Conservation (phyloP, 2,797 vertebrate species). For the Sebastes matsubarae region DNA sequence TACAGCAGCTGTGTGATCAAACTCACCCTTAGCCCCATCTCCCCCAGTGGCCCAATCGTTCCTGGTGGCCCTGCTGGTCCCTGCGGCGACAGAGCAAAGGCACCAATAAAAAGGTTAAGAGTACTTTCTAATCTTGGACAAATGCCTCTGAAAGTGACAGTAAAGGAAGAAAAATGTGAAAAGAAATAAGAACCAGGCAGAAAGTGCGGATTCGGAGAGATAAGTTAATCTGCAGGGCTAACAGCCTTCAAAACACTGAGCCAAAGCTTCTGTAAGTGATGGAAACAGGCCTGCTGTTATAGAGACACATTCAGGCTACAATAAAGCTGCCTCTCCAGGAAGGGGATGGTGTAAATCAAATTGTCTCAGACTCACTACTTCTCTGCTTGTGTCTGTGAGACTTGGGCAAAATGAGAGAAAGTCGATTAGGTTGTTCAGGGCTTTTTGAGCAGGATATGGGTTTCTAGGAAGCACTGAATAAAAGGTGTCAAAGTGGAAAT, state of each 20-base stretch:
- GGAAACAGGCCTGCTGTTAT: slow-evolving; percentile 47
- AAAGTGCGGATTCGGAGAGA: slow-evolving; percentile 58
- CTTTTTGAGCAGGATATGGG: slow-evolving; percentile 34
- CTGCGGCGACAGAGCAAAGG: slow-evolving; percentile 70
- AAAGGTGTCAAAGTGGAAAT: slow-evolving; percentile 31
- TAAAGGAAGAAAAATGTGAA: slow-evolving; percentile 28
- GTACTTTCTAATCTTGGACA: slow-evolving; percentile 25
- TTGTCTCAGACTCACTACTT: slow-evolving; percentile 46
- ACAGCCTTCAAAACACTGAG: slow-evolving; percentile 43
- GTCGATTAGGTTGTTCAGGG: slow-evolving; percentile 49
- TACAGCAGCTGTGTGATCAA: slow-evolving; percentile 27
- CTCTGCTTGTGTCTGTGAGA: slow-evolving; percentile 45
- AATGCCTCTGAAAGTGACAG: slow-evolving; percentile 44
- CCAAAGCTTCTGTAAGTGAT: slow-evolving; percentile 58
- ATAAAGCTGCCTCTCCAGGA: slow-evolving; percentile 65
- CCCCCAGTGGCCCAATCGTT: slow-evolving; percentile 86
- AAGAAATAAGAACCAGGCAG: slow-evolving; percentile 32
- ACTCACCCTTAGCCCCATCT: slow-evolving; percentile 89
- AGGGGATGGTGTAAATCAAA: slow-evolving; percentile 68
- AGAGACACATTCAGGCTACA: slow-evolving; percentile 49
- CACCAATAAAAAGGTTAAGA: slow-evolving; percentile 44
- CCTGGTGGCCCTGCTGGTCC: slow-evolving; percentile 89
- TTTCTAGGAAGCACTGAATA: slow-evolving; percentile 32
- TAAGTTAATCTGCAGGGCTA: slow-evolving; percentile 60
- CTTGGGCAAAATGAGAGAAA: slow-evolving; percentile 39